Conservation (phyloP, 1,140 invertebrate species). For the Bombyx mandarina region DNA sequence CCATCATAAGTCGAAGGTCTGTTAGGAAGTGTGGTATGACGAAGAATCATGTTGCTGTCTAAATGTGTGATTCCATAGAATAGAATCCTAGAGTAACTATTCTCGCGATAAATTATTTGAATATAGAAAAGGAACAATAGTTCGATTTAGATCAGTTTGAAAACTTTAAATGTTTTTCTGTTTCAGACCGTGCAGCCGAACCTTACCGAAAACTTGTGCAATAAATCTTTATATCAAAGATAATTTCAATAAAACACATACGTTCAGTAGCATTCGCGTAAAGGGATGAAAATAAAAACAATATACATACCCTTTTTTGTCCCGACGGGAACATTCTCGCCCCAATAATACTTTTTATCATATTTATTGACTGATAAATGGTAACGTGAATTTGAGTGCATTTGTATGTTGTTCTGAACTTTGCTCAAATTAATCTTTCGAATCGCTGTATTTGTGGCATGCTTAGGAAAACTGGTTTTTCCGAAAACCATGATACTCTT, state of each 20-base stretch:
- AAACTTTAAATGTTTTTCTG: neutral
- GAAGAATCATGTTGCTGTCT: too few relatives aligned
- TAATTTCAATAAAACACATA: constrained; percentile 55
- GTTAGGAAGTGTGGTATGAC: too few relatives aligned
- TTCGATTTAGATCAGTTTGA: neutral
- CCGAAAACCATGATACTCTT: too few relatives aligned
- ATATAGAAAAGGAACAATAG: neutral
- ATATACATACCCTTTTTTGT: constrained; percentile 35
- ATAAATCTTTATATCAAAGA: constrained; percentile 53
- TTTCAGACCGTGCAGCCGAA: neutral
- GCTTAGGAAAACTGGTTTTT: too few relatives aligned
- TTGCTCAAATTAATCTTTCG: constrained; percentile 8
- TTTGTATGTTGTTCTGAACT: constrained; percentile 48
- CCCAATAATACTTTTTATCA: constrained; percentile 68
- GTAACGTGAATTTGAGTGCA: constrained; percentile 48
- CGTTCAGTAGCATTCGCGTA: constrained; percentile 38
- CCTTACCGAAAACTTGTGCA: neutral
- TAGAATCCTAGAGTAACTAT: too few relatives aligned
- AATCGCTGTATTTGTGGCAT: too few relatives aligned
- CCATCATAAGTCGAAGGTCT: too few relatives aligned
- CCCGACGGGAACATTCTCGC: constrained; percentile 52
- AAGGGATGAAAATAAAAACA: constrained; percentile 64
- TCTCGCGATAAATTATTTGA: neutral
- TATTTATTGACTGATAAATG: constrained; percentile 70
- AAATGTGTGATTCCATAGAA: too few relatives aligned